Conservation (phyloP, 1,140 invertebrate species). For the Reticulitermes speratus region DNA sequence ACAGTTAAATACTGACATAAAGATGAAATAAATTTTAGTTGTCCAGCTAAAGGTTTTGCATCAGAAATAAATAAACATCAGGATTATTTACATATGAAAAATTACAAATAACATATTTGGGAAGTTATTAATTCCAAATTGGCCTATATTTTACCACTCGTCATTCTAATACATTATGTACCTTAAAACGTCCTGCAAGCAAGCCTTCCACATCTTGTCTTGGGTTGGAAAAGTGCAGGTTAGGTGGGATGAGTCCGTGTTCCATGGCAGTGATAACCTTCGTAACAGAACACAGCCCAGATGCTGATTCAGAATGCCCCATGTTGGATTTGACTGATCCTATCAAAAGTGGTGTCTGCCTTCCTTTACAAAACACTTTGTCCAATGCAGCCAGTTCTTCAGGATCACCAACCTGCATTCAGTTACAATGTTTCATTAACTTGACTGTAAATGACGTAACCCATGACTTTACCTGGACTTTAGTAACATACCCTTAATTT, state of each 20-base stretch:
- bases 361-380: constrained; percentile 58
- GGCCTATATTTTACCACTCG: too few relatives aligned
- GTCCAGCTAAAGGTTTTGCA: too few relatives aligned
- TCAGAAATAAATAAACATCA: too few relatives aligned
- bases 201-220: constrained; percentile 63
- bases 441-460: too few relatives aligned
- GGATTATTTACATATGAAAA: too few relatives aligned
- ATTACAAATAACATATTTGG: too few relatives aligned
- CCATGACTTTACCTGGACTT: too few relatives aligned
- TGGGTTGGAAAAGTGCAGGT: constrained; percentile 64
- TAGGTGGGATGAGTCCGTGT: constrained; percentile 59
- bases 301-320: constrained; percentile 72
- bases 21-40: too few relatives aligned
- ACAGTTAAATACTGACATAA: too few relatives aligned
- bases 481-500: too few relatives aligned
- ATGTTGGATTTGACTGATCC: constrained; percentile 77
- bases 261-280: constrained; percentile 64
- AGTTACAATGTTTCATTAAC: background rate
- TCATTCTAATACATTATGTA: constrained; percentile 31
- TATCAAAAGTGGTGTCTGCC: constrained; percentile 62
- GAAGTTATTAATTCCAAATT: too few relatives aligned
- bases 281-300: constrained; percentile 58
- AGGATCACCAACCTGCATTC: constrained; percentile 55
- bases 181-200: constrained; percentile 56
- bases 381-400: constrained; percentile 62